phyloP scores from a whole-genome alignment of 1,140 invertebrate species.

The Zaprionus davidi region DNA sequence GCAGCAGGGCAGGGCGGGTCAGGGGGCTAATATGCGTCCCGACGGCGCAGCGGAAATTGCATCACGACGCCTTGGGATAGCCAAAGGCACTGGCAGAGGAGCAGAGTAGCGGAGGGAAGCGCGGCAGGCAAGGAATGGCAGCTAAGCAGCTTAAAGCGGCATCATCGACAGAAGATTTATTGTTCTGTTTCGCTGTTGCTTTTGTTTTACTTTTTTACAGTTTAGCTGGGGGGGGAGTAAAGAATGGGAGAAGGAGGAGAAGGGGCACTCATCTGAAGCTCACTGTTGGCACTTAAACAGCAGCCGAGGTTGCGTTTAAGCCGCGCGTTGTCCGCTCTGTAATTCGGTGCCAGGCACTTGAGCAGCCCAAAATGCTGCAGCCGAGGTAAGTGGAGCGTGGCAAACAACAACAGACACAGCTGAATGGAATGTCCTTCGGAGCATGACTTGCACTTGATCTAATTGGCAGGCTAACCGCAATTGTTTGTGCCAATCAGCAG shows the following conservation, averaged over 20 bases:
- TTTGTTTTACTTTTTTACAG: slow-evolving; percentile 57
- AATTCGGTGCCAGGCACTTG: slow-evolving; percentile 29
- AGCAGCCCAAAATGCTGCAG: slow-evolving; percentile 15
- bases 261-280: too few species aligned
- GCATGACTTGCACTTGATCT: slow-evolving; percentile 28
- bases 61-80: slow-evolving; percentile 44
- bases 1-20: too few species aligned
- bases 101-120: neutral
- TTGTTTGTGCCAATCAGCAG: slow-evolving; percentile 52
- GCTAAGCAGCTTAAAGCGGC: slow-evolving; percentile 77
- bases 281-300: neutral
- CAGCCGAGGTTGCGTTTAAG: slow-evolving; percentile 19
- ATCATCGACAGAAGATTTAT: slow-evolving; percentile 76
- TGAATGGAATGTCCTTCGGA: neutral
- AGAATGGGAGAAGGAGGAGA: neutral
- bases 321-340: slow-evolving; percentile 22
- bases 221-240: slow-evolving; percentile 17
- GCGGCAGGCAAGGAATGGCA: slow-evolving; percentile 25
- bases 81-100: neutral
- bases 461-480: slow-evolving; percentile 35
- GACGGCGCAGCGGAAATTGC: slow-evolving; percentile 72
- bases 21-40: slow-evolving; percentile 64
- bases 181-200: slow-evolving; percentile 46
- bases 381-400: neutral
- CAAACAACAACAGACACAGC: neutral